Evolutionary conservation across 2,797 vertebrate species (phyloP).

Genomic region (Melanotaenia parkinsoni): DNA sequence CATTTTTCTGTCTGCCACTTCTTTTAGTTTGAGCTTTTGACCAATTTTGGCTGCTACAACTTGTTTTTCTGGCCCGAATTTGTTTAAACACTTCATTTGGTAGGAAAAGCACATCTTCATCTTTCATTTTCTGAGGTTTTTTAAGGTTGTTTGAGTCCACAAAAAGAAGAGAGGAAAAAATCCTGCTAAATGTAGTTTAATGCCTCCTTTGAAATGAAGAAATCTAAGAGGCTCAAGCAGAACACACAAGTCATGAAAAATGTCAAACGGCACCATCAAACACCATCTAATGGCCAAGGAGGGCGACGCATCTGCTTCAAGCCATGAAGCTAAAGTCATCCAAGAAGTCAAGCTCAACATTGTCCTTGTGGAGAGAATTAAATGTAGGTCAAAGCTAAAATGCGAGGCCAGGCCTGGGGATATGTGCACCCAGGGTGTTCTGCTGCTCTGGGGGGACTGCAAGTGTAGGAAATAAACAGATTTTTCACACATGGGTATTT

Average conservation of each 20-base stretch:
- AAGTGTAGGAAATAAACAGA: slow-evolving; percentile 68
- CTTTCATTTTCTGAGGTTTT: not conserved
- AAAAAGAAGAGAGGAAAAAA: not conserved
- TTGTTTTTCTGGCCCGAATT: not conserved
- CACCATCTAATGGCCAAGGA: slow-evolving; percentile 20
- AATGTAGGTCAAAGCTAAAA: slow-evolving; percentile 82
- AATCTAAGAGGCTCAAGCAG: slow-evolving; percentile 27
- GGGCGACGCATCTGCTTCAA: slow-evolving; percentile 19
- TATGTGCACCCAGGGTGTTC: slow-evolving; percentile 56
- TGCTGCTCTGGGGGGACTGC: slow-evolving; percentile 61
- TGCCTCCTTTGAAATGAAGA: slow-evolving; percentile 25
- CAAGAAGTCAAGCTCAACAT: slow-evolving; percentile 51
- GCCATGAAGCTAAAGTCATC: slow-evolving; percentile 34
- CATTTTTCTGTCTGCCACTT: no score
- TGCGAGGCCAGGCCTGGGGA: slow-evolving; percentile 57
- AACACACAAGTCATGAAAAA: not conserved
- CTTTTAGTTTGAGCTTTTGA: no score
- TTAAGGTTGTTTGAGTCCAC: not conserved
- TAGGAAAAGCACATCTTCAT: not conserved
- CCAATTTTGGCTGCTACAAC: not conserved
- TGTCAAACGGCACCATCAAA: not conserved
- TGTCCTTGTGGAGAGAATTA: slow-evolving; percentile 67
- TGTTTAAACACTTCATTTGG: not conserved
- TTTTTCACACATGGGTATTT: slow-evolving; percentile 80
- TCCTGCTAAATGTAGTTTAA: slow-evolving; percentile 14